These are phyloP conservation scores for Strongylocentrotus purpuratus DNA, from an alignment of 35 echinoderm and acorn worm genomes.

Conservation along the genomic window DNA sequence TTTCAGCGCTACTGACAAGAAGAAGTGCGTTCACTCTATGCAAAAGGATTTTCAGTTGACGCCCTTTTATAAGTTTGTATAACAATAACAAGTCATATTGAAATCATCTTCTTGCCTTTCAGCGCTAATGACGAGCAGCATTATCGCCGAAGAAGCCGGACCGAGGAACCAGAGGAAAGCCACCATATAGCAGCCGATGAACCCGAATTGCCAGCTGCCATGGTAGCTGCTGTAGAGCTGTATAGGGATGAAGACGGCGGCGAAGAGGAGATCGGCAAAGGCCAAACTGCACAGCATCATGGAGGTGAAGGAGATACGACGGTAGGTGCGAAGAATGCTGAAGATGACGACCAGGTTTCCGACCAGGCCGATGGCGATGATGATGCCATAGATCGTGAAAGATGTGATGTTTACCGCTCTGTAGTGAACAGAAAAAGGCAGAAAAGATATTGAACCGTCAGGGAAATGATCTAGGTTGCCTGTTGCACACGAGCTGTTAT, in stretches of 20 bases:
- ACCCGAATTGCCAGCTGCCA: slow-evolving; percentile 23
- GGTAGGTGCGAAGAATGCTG: slow-evolving; percentile 41
- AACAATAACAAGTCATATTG: background rate
- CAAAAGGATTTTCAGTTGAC: background rate
- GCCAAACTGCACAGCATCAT: slow-evolving; percentile 83
- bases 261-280: slow-evolving; percentile 60
- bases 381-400: background rate
- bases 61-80: background rate
- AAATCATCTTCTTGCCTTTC: slow-evolving; percentile 60
- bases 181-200: slow-evolving; percentile 52
- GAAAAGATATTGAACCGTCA: background rate
- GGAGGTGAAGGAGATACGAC: slow-evolving; percentile 70
- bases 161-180: slow-evolving; percentile 52
- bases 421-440: background rate
- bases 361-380: slow-evolving; percentile 56
- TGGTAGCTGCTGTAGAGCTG: slow-evolving; percentile 41
- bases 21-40: too few species aligned
- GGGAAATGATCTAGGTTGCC: background rate
- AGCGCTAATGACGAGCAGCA: slow-evolving; percentile 80
- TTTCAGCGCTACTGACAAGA: background rate
- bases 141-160: slow-evolving; percentile 72
- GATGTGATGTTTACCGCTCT: background rate
- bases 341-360: slow-evolving; percentile 66
- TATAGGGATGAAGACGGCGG: slow-evolving; percentile 50
- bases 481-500: too few species aligned